A percentile compares a stretch with the other conserved stretches of the same genome.
Evolutionary conservation across 1,140 invertebrate species (phyloP).

Genomic region (Cydia splendana): DNA sequence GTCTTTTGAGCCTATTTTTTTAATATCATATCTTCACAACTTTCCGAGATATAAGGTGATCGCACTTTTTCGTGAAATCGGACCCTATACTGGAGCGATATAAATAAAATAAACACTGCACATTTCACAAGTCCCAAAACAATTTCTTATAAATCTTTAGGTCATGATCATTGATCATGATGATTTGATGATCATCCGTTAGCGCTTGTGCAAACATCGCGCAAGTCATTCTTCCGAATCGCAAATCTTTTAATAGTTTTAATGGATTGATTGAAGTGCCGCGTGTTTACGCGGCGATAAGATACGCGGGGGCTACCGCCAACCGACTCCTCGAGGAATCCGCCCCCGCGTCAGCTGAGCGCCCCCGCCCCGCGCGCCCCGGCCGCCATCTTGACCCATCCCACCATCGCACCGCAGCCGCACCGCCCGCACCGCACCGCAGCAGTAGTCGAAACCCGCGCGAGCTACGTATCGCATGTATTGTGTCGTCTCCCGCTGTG

Average conservation of each 20-base stretch:
- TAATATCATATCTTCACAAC: no score
- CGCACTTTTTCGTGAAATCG: no score
- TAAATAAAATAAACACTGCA: no score
- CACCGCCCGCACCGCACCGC: no score
- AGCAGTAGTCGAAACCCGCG: slow-evolving; percentile 16
- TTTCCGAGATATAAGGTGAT: no score
- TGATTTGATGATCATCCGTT: not conserved
- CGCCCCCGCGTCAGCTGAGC: slow-evolving; percentile 14
- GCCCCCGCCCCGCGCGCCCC: not conserved
- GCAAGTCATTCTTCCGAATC: slow-evolving; percentile 11
- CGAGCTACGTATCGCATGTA: not conserved
- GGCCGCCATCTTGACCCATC: not conserved
- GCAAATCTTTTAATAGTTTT: not conserved
- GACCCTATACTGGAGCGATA: no score
- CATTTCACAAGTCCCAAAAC: no score
- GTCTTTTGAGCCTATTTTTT: no score
- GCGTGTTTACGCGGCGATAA: not conserved
- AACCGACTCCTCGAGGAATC: not conserved
- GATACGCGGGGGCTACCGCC: not conserved
- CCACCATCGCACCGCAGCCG: not conserved
- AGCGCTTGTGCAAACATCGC: not conserved
- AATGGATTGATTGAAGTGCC: slow-evolving; percentile 12
- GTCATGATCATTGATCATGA: not conserved
- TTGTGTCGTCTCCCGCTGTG: not conserved
- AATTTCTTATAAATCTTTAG: not conserved